Evolutionary conservation across 2,888 invertebrate species (phyloP), one percentile per base, ranked within the genome.

Genomic region (Ceraclea dissimilis): DNA sequence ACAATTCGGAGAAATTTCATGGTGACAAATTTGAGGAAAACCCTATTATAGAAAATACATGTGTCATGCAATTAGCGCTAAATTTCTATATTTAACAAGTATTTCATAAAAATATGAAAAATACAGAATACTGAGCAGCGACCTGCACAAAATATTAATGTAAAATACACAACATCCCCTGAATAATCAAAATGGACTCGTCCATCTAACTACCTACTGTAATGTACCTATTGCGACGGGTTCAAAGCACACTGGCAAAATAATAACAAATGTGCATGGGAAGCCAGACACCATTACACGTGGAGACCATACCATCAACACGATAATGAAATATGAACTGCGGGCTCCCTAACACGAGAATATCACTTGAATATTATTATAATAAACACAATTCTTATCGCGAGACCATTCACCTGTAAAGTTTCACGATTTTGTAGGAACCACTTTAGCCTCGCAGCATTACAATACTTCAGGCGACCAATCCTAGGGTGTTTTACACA

Each of bases 201-300:
- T 70, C 76, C 74, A 72, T 13, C 39, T 13, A 39, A 39, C 39
- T 39, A 39, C 39, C 39, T 39, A 39, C 39, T 39, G 2, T 69
- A 69, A 64, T 65, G 54, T 66, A 65, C 66, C 66, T 69, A 66
- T 68, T 58, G 66, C 65, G 65, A 69, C 68, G 70, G 77, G 79
- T 74, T 80, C 79, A 81, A 80, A 81, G 79, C 79, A 80, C 78
- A 74, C 75, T 76, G 78, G 76, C 82, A 82, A 83, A 83, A 83
- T 82, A 83, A 83, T 79, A 83, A 83, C 83, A 83, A 82, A 81
- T 80, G 79, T 80, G 80, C 80, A 79, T 78, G 79, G 56, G 75
- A 75, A 75, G 68, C 72, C 75, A 67, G 70, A 68, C 73, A 71
- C 71, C 72, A 66, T 72, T 73, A 73, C 77, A 76, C 76, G 76